These are phyloP conservation scores for Phodopus roborovskii DNA, from an alignment of 2,113 vertebrate species.

Conservation along the genomic window DNA sequence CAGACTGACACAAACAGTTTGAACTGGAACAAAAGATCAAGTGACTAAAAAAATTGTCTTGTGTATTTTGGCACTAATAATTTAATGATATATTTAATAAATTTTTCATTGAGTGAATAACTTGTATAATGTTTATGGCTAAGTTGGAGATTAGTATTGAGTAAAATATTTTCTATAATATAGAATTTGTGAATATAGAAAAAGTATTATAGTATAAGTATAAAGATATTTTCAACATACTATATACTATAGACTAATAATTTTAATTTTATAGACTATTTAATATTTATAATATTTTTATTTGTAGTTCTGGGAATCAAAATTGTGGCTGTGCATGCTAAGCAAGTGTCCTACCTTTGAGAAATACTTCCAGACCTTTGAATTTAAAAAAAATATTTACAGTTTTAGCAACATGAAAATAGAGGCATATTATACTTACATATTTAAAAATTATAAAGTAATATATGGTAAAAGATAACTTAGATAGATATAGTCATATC, in stretches of 20 bases:
- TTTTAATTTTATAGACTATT: background rate
- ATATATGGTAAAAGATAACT: background rate
- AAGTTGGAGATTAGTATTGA: background rate
- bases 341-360: too few relatives aligned
- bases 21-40: background rate
- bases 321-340: background rate
- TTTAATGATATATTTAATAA: slow-evolving; percentile 20
- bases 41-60: background rate
- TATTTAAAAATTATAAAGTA: background rate
- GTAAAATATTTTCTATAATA: slow-evolving; percentile 18
- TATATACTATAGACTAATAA: background rate
- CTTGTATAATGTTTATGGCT: background rate
- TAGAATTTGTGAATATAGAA: background rate
- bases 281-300: background rate
- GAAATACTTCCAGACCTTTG: background rate
- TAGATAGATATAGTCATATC: background rate
- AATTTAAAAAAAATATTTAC: background rate
- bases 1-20: background rate
- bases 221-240: background rate
- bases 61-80: background rate
- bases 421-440: background rate
- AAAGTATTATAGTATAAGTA: background rate
- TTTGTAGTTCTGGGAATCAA: background rate
- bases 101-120: background rate
- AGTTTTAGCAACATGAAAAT: background rate